Base-by-base conservation (phyloP, 2,888 invertebrate species). In the Glaucopsyche alexis region DNA sequence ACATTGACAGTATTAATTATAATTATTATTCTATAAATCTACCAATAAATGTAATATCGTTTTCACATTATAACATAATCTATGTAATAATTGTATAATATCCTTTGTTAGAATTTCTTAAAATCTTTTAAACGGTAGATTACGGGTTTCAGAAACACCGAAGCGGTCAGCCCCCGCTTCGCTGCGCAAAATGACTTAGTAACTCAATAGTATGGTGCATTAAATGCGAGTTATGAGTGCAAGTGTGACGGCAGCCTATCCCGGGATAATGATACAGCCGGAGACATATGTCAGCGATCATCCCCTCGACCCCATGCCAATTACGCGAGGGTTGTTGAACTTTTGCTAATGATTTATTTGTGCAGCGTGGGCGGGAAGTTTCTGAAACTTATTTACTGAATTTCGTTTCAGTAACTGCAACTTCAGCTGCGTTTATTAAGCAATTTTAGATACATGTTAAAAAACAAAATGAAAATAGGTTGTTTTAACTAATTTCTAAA, bases 271-370 rank as follows among this genome's bases (percentile, higher is more conserved):
- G 84, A 87, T 78, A 81, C 75, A 76, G 77, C 76, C 77, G 80
- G 80, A 77, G 81, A 81, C 89, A 89, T 89, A 89, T 89, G 90
- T 85, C 85, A 80, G 78, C 79, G 81, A 82, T 87, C 81, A 82
- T 79, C 80, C 80, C 79, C 76, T 55, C 67, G 71, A 66, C 79
- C 84, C 85, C 80, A 78, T 79, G 85, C 84, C 87, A 87, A 87
- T 87, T 86, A 85, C 77, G 75, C 47, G 71, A 55, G 71, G 74
- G 70, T 76, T 74, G 74, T 72, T 76, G 71, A 75, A 71, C 75
- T 78, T 77, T 76, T 75, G 74, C 75, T 79, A 80, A 80, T 79
- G 74, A 79, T 79, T 78, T 75, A 76, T 75, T 77, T 75, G 55
- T 29, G 74, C 72, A 71, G 45, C 42, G 42, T 8, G 42, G 42